Evolutionary conservation across 2,888 invertebrate genomes (phyloP).

Genomic region (Sthenelais limicola): DNA sequence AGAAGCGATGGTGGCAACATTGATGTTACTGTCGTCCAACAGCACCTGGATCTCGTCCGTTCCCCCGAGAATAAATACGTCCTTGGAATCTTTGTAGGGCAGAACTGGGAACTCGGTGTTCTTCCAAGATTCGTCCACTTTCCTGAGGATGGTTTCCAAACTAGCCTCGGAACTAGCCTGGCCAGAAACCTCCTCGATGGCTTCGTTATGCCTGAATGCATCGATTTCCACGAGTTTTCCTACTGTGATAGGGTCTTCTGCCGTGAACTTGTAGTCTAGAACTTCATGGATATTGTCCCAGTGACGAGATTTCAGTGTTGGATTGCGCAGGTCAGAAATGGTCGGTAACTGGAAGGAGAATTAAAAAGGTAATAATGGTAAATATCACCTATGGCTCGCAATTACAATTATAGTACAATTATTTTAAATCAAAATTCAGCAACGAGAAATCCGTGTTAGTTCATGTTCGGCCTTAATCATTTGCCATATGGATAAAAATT

Average conservation of each 20-base stretch:
- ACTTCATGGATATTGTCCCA: slow-evolving; percentile 87
- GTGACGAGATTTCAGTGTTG: slow-evolving; percentile 84
- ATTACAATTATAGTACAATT: too few species aligned
- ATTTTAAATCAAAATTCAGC: too few species aligned
- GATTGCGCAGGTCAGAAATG: slow-evolving; percentile 86
- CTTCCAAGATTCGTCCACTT: slow-evolving; percentile 89
- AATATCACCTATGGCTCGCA: too few species aligned
- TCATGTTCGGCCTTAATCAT: too few species aligned
- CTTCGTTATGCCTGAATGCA: slow-evolving; percentile 82
- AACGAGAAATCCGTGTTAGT: too few species aligned
- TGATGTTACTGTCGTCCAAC: slow-evolving; percentile 89
- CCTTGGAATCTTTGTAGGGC: slow-evolving; percentile 85
- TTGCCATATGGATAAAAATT: too few species aligned
- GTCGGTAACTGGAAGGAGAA: slow-evolving; percentile 76
- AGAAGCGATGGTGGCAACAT: slow-evolving; percentile 88
- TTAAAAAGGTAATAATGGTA: too few species aligned
- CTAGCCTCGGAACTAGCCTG: slow-evolving; percentile 91
- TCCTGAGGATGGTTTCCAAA: slow-evolving; percentile 84
- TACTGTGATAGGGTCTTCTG: slow-evolving; percentile 80
- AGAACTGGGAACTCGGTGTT: slow-evolving; percentile 83
- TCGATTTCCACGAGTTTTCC: slow-evolving; percentile 80
- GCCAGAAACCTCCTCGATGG: slow-evolving; percentile 87
- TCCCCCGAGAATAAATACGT: slow-evolving; percentile 87
- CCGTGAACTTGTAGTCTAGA: slow-evolving; percentile 79
- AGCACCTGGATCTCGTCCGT: slow-evolving; percentile 87